phyloP scores from a whole-genome alignment of 2,888 invertebrate genomes.

The Abscondita cerata region DNA sequence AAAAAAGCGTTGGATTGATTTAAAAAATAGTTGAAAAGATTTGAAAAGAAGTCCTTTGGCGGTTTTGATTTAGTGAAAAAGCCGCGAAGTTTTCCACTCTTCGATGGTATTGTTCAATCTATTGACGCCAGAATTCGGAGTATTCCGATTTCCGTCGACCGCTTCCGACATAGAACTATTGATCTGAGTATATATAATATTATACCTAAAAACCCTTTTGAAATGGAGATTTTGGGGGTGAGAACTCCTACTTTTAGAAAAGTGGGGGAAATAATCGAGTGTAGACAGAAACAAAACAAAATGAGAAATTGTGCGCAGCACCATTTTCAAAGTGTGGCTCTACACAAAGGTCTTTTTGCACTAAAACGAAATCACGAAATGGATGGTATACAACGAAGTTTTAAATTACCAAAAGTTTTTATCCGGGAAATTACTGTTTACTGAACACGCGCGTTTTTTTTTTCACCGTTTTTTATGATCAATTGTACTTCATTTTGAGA shows the following conservation, averaged over 20 bases:
- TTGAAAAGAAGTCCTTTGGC: too few relatives aligned
- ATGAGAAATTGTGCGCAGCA: constrained; percentile 46
- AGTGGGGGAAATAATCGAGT: constrained; percentile 48
- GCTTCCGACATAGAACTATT: constrained; percentile 47
- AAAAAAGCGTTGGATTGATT: too few relatives aligned
- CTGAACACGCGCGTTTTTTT: too few relatives aligned
- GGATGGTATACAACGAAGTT: constrained; percentile 27
- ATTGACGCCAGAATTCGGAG: constrained; percentile 49
- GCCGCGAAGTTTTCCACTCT: constrained; percentile 33
- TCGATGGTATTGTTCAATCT: constrained; percentile 49
- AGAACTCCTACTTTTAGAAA: constrained; percentile 39
- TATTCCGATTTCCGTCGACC: constrained; percentile 38
- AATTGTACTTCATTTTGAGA: too few relatives aligned
- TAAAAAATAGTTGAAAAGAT: too few relatives aligned
- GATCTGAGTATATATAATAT: constrained; percentile 53
- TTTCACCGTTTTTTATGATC: too few relatives aligned
- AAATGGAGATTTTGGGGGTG: constrained; percentile 56
- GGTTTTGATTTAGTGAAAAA: constrained; percentile 22
- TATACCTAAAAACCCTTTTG: constrained; percentile 56
- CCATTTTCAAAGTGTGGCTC: constrained; percentile 39
- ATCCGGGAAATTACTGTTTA: too few relatives aligned
- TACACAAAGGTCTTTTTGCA: constrained; percentile 26
- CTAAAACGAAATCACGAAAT: constrained; percentile 30
- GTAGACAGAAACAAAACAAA: constrained; percentile 52
- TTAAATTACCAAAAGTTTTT: constrained; percentile 37